phyloP scores from a whole-genome alignment of 2,888 invertebrate species.

The Caenorhabditis plicata region DNA sequence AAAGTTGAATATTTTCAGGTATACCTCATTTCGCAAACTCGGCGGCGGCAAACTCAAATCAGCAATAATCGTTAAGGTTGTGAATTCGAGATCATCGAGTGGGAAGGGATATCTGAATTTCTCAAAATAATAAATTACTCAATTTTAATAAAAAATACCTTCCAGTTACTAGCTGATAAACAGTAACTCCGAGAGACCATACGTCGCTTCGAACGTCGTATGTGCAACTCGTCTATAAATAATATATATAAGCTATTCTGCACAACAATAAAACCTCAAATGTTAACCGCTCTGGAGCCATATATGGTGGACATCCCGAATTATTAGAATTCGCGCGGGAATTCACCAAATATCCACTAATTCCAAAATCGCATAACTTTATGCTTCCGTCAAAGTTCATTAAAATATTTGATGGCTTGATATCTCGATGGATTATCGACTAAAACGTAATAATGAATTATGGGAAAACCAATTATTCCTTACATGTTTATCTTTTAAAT shows the following conservation, averaged over 20 bases:
- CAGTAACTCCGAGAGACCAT: slow-evolving; percentile 86
- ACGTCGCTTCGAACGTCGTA: slow-evolving; percentile 98
- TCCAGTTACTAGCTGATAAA: slow-evolving; percentile 90
- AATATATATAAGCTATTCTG: neutral
- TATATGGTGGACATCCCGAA: slow-evolving; percentile 97
- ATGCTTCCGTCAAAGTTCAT: slow-evolving; percentile 89
- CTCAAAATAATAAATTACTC: no score
- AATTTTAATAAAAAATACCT: no score
- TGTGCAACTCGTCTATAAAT: slow-evolving; percentile 66
- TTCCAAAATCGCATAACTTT: slow-evolving; percentile 98
- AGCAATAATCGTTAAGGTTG: slow-evolving; percentile 23
- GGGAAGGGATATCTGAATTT: slow-evolving; percentile 34
- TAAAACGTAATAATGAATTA: slow-evolving; percentile 22
- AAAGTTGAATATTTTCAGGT: no score
- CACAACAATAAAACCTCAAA: slow-evolving; percentile 15
- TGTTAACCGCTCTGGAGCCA: slow-evolving; percentile 75
- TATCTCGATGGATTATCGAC: slow-evolving; percentile 59
- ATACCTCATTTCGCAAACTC: slow-evolving; percentile 14
- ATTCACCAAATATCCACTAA: slow-evolving; percentile 83
- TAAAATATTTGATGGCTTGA: slow-evolving; percentile 88
- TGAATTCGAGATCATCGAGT: slow-evolving; percentile 24
- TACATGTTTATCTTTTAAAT: slow-evolving; percentile 86
- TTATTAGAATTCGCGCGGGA: slow-evolving; percentile 73
- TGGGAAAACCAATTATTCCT: slow-evolving; percentile 10
- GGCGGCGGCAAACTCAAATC: slow-evolving; percentile 21